Conservation (phyloP, 2,888 invertebrate genomes). For the Thyatira batis region DNA sequence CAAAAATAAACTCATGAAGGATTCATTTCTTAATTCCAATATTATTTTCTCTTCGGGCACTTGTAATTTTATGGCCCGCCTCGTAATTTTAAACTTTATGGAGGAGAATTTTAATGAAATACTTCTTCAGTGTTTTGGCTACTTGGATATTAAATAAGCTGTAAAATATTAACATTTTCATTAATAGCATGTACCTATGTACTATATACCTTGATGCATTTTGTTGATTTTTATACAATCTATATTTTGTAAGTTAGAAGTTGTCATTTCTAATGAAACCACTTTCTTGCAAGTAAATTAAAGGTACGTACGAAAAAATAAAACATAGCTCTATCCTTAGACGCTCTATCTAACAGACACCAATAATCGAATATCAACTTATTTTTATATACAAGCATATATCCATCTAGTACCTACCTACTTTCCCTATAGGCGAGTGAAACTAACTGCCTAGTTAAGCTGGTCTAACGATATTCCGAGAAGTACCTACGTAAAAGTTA, state of each 20-base stretch:
- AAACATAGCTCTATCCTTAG: no score
- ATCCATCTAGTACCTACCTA: not conserved
- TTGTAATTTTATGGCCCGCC: conserved; percentile 4
- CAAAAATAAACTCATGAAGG: conserved; percentile 25
- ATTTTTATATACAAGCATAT: no score
- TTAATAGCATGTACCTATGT: no score
- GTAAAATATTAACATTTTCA: not conserved
- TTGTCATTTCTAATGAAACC: not conserved
- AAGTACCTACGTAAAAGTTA: conserved; percentile 25
- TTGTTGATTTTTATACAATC: not conserved
- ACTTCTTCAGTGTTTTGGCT: not conserved
- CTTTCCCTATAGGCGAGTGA: not conserved
- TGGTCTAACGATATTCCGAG: conserved; percentile 13
- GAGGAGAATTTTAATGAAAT: not conserved
- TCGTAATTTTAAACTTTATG: not conserved
- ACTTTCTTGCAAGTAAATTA: no score
- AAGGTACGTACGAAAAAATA: no score
- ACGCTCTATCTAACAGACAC: no score
- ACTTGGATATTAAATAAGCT: not conserved
- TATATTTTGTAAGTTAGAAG: not conserved
- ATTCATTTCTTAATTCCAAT: conserved; percentile 6
- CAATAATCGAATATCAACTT: no score
- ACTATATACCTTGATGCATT: not conserved
- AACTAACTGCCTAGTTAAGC: conserved; percentile 6
- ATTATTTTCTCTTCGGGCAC: conserved; percentile 8